Evolutionary conservation across 2,797 vertebrate genomes (phyloP).

Genomic region (Lateolabrax maculatus): DNA sequence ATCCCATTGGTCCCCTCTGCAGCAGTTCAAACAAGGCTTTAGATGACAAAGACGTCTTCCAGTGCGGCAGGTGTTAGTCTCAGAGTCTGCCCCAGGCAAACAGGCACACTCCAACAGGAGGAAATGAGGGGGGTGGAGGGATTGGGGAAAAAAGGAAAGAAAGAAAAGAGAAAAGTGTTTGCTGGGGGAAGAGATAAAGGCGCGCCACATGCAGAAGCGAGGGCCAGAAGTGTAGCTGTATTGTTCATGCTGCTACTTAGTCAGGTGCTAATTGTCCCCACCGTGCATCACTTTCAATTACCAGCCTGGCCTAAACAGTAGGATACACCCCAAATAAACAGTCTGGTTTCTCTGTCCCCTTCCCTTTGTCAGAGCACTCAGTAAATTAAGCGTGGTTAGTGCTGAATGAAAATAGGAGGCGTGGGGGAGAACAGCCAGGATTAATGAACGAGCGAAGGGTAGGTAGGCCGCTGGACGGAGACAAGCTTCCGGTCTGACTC

Average conservation of each 20-base stretch:
- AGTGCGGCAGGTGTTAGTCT: constrained; percentile 94
- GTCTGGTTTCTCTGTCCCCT: constrained; percentile 67
- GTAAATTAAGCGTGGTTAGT: constrained; percentile 85
- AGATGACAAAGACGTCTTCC: constrained; percentile 93
- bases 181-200: constrained; percentile 81
- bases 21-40: constrained; percentile 90
- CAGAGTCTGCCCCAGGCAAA: constrained; percentile 89
- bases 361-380: constrained; percentile 74
- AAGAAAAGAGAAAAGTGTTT: constrained; percentile 78
- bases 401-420: constrained; percentile 60
- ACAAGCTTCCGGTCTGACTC: constrained; percentile 65
- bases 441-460: constrained; percentile 77
- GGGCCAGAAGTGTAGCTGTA: constrained; percentile 82
- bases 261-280: constrained; percentile 86
- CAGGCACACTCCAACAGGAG: constrained; percentile 87
- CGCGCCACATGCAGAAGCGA: constrained; percentile 86
- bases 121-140: constrained; percentile 63
- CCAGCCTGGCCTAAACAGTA: constrained; percentile 79
- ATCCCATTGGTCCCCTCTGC: constrained; percentile 85
- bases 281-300: constrained; percentile 84
- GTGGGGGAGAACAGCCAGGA: constrained; percentile 63
- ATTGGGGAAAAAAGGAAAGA: constrained; percentile 35
- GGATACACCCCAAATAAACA: constrained; percentile 76
- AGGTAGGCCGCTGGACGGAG: constrained; percentile 61
- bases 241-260: constrained; percentile 88